phyloP scores from a whole-genome alignment of 2,888 invertebrate species.

The Darwinula stevensoni region DNA sequence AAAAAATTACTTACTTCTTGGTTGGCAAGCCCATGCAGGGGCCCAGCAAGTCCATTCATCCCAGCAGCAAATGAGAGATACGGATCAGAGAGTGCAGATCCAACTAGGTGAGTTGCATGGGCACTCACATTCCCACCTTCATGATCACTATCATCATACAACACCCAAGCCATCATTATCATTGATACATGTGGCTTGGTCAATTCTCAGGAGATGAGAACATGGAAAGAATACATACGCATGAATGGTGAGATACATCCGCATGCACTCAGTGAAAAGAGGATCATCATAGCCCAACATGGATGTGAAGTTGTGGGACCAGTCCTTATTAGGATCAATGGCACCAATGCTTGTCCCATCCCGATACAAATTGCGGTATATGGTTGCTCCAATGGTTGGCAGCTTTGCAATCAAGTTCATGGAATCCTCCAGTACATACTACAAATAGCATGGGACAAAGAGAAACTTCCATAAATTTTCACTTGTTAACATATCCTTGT shows the following conservation, averaged over 20 bases:
- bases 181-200: no score
- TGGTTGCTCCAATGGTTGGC: slow-evolving; percentile 73
- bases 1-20: slow-evolving; percentile 36
- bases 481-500: neutral
- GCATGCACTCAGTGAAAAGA: slow-evolving; percentile 59
- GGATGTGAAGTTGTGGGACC: slow-evolving; percentile 65
- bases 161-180: no score
- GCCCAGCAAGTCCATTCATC: slow-evolving; percentile 78
- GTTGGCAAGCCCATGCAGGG: slow-evolving; percentile 81
- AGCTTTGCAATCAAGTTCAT: slow-evolving; percentile 85
- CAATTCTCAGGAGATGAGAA: neutral
- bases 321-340: slow-evolving; percentile 64
- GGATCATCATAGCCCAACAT: slow-evolving; percentile 63
- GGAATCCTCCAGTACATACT: slow-evolving; percentile 60
- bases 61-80: slow-evolving; percentile 75
- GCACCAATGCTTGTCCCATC: slow-evolving; percentile 62
- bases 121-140: slow-evolving; percentile 92
- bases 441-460: slow-evolving; percentile 11
- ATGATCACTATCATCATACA: slow-evolving; percentile 37
- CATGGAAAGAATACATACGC: slow-evolving; percentile 19
- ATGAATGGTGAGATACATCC: slow-evolving; percentile 76
- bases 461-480: slow-evolving; percentile 3
- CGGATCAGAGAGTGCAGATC: slow-evolving; percentile 74
- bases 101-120: slow-evolving; percentile 74
- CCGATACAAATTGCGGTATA: slow-evolving; percentile 61